These are phyloP conservation scores for Halcyon chelicuti DNA, from an alignment of 2,797 vertebrate species.

Conservation along the genomic window DNA sequence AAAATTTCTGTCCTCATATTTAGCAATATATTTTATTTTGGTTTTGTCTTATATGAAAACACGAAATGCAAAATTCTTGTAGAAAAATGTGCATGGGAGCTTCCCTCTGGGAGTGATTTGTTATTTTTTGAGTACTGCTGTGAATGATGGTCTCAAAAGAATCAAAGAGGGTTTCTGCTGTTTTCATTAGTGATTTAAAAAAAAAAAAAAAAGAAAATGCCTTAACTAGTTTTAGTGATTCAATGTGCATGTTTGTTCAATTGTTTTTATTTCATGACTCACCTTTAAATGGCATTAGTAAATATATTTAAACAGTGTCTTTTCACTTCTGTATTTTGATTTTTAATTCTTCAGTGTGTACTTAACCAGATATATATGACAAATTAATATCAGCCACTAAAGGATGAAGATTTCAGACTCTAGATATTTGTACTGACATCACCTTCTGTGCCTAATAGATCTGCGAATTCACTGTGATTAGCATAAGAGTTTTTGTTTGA, in stretches of 20 bases:
- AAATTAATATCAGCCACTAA: not conserved
- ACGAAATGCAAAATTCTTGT: not conserved
- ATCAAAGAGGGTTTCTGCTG: not conserved
- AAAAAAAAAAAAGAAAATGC: not conserved
- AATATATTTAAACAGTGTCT: not conserved
- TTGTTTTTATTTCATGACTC: not conserved
- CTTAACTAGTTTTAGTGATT: not conserved
- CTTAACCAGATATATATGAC: not conserved
- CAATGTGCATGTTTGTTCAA: not conserved
- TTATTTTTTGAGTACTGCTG: not conserved
- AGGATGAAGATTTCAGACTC: not conserved
- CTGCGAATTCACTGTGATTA: not conserved
- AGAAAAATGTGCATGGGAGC: not conserved
- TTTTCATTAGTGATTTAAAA: not conserved
- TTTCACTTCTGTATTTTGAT: not conserved
- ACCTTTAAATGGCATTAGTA: not conserved
- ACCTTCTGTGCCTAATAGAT: not conserved
- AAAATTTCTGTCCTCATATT: not conserved
- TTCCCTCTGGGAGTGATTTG: not conserved
- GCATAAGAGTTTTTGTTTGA: not conserved
- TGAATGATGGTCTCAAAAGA: not conserved
- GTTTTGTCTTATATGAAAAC: not conserved
- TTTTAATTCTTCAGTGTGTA: not conserved
- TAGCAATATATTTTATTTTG: not conserved
- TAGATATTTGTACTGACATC: not conserved